phyloP scores from a whole-genome alignment of 2,888 invertebrate genomes.

The Griposia aprilina region DNA sequence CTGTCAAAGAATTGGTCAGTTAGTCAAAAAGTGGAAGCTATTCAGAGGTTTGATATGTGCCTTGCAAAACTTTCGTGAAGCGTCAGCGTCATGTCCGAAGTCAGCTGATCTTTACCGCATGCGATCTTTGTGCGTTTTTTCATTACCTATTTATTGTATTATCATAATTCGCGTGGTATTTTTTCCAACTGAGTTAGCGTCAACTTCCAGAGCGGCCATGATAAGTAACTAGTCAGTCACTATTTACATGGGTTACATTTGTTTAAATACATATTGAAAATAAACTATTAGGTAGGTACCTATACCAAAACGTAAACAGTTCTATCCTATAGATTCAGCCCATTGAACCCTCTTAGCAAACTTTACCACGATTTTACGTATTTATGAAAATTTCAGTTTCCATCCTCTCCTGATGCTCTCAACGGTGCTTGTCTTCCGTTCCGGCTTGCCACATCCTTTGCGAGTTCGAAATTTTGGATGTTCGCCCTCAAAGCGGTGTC shows the following conservation, averaged over 20 bases:
- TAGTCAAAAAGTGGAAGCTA: background rate
- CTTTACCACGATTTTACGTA: slow-evolving; percentile 39
- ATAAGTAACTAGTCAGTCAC: no score
- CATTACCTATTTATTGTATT: background rate
- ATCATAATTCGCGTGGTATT: background rate
- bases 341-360: slow-evolving; percentile 15
- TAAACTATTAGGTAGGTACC: background rate
- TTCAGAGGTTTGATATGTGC: background rate
- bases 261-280: background rate
- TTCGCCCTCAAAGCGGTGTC: slow-evolving; percentile 69
- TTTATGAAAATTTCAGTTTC: slow-evolving; percentile 53
- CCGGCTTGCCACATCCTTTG: slow-evolving; percentile 77
- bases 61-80: background rate
- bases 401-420: slow-evolving; percentile 38
- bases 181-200: no score
- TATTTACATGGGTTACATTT: background rate
- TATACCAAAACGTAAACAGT: background rate
- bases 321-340: background rate
- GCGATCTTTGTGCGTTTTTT: background rate
- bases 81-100: background rate
- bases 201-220: background rate
- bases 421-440: slow-evolving; percentile 67
- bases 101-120: background rate
- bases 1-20: no score
- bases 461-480: slow-evolving; percentile 72